Base-by-base conservation (phyloP, 2,797 vertebrate genomes). In the Halcyon smyrnensis region DNA sequence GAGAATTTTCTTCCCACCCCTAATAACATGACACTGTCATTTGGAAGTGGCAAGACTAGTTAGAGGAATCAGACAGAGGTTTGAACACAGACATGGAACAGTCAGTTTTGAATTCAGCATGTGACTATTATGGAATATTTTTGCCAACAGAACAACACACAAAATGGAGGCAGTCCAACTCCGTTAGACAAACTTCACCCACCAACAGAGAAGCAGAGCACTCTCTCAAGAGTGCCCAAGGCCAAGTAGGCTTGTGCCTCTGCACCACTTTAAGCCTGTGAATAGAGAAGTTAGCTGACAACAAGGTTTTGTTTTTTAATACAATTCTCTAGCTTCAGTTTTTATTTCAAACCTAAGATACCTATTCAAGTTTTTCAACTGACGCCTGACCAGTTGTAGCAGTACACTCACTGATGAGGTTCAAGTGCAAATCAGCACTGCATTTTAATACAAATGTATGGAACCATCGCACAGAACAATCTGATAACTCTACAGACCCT, bases 401-500 rank as follows among this genome's bases (percentile, higher is more conserved):
- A 41, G 48, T 3, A 43, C 39, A 4, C 50, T 19, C 1, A 0
- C 19, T 3, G 37, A 4, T 6, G 4, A 0, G 0, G 51, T 4
- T 48, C 34, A 34, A 20, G 53, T 20, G 16, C 50, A 56, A 20
- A 43, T 18, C 45, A 69, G 90, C 62, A 25, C 20, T 1, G 0
- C 9, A 0, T 8, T 39, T 3, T 24, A 12, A 28, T 11, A 87
- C 27, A 20, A 9, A 46, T 98, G 98, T 99, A 96, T 97, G 98
- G 98, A 98, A 83, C 98, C 98, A 99, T 98, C 98, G 98, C 98
- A 98, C 98, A 98, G 98, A 90, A 95, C 54, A 74, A 85, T 97
- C 98, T 70, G 93, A 94, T 90, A 45, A 11, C 98, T 98, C 79
- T 97, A 93, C 97, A 97, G 98, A 97, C 45, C 0, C 98, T 98